phyloP scores from a whole-genome alignment of 2,888 invertebrate species.

The Acrobasis suavella region DNA sequence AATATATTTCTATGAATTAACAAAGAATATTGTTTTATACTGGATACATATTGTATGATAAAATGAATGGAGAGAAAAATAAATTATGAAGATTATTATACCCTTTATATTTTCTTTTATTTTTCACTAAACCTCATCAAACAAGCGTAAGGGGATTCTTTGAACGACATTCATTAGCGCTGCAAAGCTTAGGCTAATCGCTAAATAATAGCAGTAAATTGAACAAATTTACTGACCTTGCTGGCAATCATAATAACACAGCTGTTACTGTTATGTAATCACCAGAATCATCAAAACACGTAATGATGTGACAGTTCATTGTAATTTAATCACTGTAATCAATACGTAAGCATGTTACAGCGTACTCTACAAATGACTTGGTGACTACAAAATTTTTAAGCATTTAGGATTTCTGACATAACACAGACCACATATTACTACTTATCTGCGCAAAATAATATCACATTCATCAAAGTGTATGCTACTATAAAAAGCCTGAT shows the following conservation, averaged over 20 bases:
- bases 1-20: constrained; percentile 83
- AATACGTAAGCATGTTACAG: background rate
- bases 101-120: constrained; percentile 69
- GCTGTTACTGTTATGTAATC: constrained; percentile 10
- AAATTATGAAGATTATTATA: constrained; percentile 82
- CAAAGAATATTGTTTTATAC: constrained; percentile 82
- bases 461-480: no score
- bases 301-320: constrained; percentile 8
- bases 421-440: no score
- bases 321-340: constrained; percentile 2
- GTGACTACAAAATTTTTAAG: no score
- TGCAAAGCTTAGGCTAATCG: background rate
- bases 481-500: no score
- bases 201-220: constrained; percentile 2
- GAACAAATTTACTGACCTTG: constrained; percentile 17
- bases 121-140: constrained; percentile 28
- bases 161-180: background rate
- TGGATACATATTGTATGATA: constrained; percentile 79
- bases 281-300: constrained; percentile 10
- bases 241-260: constrained; percentile 11
- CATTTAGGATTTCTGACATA: no score
- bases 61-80: constrained; percentile 69
- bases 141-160: background rate
- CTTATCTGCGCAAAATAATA: no score
- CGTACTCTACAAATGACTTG: background rate